Evolutionary conservation across 1,140 invertebrate genomes (phyloP), one percentile per base, ranked within the genome.

Genomic region (Drosophila repletoides): DNA sequence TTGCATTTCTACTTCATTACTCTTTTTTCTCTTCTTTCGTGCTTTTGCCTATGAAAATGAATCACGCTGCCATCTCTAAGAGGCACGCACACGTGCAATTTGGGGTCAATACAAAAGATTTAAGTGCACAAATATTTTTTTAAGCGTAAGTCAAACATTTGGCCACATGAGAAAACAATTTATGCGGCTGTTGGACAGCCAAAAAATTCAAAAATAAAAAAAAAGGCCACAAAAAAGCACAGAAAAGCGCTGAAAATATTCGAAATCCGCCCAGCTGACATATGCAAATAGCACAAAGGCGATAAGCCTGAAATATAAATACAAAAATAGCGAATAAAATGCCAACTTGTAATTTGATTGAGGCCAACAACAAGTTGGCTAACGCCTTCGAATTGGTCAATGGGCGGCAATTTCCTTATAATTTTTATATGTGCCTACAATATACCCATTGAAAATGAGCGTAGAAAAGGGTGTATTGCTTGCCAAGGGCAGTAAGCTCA

Each of bases 111-210:
- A 76, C 73, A 72, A 76, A 72, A 64, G 69, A 33, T 12, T 59
- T 46, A 46, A 55, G 34, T 29, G 24, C 36, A 21, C n/a, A 31
- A 55, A 52, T 49, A 29, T 61, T 45, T 67, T 61, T 53, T 52
- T 17, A 69, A 66, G 80, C 79, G 75, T 86, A 86, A 84, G 80
- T 79, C 79, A 86, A 86, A 80, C 63, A 84, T 86, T 83, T 84
- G 79, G 79, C 80, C 75, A 80, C 79, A 86, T 72, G 75, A 55
- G 80, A 84, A 86, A 84, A 80, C 80, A 86, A 84, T 86, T 84
- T 84, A 80, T 84, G 67, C 67, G 75, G 55, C 67, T 86, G 79
- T 84, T 68, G 66, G 66, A 55, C 66, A 68, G 60, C 38, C 56
- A 48, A 64, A 48, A 19, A 46, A 28, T 64, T 29, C 59, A 51